Conservation (phyloP, 2,797 vertebrate species). For the Tiaroga cobitis region DNA sequence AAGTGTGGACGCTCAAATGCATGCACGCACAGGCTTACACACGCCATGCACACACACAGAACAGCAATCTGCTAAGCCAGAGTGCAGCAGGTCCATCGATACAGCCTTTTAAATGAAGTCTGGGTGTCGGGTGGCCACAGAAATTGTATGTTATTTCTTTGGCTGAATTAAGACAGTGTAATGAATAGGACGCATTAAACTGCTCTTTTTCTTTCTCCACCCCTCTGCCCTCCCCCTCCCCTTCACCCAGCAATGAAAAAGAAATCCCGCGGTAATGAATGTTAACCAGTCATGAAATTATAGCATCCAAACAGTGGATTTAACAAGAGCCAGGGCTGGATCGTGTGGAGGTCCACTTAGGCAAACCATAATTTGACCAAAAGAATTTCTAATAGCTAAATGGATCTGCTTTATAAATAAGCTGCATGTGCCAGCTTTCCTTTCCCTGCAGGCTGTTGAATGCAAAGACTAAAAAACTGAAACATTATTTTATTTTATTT, state of each 20-base stretch:
- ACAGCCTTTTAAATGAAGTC: conserved; percentile 63
- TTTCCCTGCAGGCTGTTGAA: conserved; percentile 55
- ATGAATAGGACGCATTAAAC: conserved; percentile 71
- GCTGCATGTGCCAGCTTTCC: conserved; percentile 65
- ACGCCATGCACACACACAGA: neutral
- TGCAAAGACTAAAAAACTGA: neutral
- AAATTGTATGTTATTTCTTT: conserved; percentile 64
- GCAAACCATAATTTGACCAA: conserved; percentile 73
- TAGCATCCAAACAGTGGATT: conserved; percentile 65
- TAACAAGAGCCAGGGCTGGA: conserved; percentile 37
- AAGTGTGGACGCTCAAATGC: conserved; percentile 7
- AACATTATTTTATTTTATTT: neutral
- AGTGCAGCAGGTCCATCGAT: conserved; percentile 53
- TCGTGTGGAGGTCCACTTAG: conserved; percentile 66
- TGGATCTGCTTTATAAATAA: conserved; percentile 70
- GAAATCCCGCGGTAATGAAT: conserved; percentile 73
- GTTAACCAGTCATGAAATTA: conserved; percentile 78
- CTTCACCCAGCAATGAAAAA: conserved; percentile 62
- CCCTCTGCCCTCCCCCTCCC: conserved; percentile 45
- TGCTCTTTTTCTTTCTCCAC: conserved; percentile 57
- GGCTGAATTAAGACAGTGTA: conserved; percentile 71
- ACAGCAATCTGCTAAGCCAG: neutral
- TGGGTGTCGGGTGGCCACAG: conserved; percentile 54
- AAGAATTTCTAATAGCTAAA: conserved; percentile 74
- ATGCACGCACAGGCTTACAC: neutral